Conservation (phyloP, 2,113 vertebrate genomes). For the Apteryx mantelli region DNA sequence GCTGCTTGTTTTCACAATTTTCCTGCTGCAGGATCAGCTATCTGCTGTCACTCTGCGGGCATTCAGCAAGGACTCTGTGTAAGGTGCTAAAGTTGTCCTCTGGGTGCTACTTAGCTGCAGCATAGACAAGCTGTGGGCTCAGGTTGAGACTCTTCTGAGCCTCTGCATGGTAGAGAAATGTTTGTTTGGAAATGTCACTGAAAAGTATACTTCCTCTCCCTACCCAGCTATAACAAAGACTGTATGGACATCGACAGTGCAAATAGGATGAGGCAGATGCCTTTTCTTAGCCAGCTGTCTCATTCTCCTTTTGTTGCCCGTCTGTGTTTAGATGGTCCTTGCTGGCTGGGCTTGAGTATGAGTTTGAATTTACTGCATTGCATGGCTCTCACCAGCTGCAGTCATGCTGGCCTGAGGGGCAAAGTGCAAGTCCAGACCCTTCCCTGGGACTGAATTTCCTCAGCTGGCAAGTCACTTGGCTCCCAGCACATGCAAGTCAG, state of each 20-base stretch:
- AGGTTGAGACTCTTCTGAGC: background rate
- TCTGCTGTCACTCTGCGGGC: background rate
- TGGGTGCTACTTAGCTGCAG: background rate
- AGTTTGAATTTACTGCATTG: background rate
- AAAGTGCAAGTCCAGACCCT: background rate
- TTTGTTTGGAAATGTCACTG: background rate
- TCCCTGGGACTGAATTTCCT: background rate
- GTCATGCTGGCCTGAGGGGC: background rate
- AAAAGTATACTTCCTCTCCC: background rate
- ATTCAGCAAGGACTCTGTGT: background rate
- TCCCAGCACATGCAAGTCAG: background rate
- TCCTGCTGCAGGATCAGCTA: background rate
- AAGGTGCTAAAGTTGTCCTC: background rate
- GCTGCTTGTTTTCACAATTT: background rate
- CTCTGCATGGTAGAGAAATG: background rate
- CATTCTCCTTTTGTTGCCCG: background rate
- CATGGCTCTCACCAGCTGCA: background rate
- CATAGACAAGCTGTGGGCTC: background rate
- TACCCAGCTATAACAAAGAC: background rate
- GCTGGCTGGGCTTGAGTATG: background rate
- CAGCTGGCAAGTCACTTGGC: background rate
- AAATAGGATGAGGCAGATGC: background rate
- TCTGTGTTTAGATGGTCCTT: background rate
- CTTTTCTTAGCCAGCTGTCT: background rate
- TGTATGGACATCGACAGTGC: background rate